Percentiles rank a stretch among this genome's conserved stretches.
Evolutionary conservation across 1,140 invertebrate species (phyloP).

Genomic region (Drosophila suzukii): DNA sequence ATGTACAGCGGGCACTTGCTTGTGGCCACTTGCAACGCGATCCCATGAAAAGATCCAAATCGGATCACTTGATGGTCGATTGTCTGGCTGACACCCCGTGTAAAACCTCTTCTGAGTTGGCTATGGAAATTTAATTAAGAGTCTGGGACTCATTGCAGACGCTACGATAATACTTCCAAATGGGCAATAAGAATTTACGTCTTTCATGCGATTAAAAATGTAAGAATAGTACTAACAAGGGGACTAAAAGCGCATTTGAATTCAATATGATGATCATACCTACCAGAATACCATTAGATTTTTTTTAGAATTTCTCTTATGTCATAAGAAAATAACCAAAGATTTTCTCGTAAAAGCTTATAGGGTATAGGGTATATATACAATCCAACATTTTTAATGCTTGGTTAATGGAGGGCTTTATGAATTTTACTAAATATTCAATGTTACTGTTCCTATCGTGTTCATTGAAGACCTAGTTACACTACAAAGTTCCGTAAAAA

Average conservation of each 20-base stretch:
- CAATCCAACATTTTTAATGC: too few species aligned
- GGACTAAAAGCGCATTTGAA: neutral
- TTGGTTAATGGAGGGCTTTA: too few species aligned
- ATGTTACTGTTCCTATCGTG: neutral
- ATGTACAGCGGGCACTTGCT: neutral
- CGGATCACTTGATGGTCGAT: slow-evolving; percentile 33
- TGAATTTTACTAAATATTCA: neutral
- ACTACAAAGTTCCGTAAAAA: neutral
- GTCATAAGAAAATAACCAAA: too few species aligned
- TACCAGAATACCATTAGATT: too few species aligned
- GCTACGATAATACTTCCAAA: neutral
- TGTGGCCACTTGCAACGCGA: slow-evolving; percentile 13
- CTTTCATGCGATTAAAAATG: neutral
- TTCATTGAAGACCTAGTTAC: neutral
- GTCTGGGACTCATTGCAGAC: neutral
- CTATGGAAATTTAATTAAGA: slow-evolving; percentile 16
- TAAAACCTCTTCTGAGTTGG: neutral
- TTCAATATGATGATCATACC: neutral
- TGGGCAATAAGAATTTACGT: neutral
- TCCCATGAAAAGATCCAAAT: slow-evolving; percentile 19
- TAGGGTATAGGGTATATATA: too few species aligned
- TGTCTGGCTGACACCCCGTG: slow-evolving; percentile 21
- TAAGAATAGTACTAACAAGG: neutral
- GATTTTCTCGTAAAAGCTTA: too few species aligned
- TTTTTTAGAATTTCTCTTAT: too few species aligned